Base-by-base conservation (phyloP, 2,113 vertebrate species). In the Fregata magnificens region DNA sequence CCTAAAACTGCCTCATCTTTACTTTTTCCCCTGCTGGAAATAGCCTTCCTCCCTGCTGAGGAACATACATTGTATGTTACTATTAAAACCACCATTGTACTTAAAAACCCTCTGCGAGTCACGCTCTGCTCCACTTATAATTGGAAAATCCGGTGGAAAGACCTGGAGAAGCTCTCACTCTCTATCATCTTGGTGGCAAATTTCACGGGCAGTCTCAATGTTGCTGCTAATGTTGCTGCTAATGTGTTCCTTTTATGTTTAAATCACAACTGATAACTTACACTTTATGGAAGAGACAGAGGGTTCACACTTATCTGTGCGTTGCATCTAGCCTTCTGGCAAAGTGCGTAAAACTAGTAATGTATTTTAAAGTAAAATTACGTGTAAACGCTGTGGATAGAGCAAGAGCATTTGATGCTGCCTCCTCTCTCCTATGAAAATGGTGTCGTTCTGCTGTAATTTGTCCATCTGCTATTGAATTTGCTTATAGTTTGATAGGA, bases 271-370 rank as follows among this genome's bases (percentile, higher is more conserved):
- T 22, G n/a, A 15, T 44, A 72, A 21, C 28, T 72, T 25, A 32
- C 3, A 19, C 13, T 70, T 79, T 13, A 32, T 2, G 0, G 22
- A 34, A 24, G 80, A 40, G 18, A 7, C 0, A 1, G 32, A 5
- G 17, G 20, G 5, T 17, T 88, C 42, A 31, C 34, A 10, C 63
- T 49, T 21, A 10, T 3, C 59, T 47, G 50, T 34, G 22, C 1
- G 0, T 16, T 88, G 62, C 34, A 9, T 63, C 19, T 49, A 74
- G 45, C 83, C 59, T 85, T 50, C 74, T 73, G 70, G 50, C 74
- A 61, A 26, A 74, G 45, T 2, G 16, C 61, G 19, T 74, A 12
- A 26, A 78, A 14, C 38, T 28, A 13, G 25, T 10, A 15, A 31
- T 3, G 9, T 8, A 9, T 66, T 52, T 62, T 47, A 4, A 59